Conservation (phyloP, 2,113 vertebrate species). For the Onychostoma macrolepis region DNA sequence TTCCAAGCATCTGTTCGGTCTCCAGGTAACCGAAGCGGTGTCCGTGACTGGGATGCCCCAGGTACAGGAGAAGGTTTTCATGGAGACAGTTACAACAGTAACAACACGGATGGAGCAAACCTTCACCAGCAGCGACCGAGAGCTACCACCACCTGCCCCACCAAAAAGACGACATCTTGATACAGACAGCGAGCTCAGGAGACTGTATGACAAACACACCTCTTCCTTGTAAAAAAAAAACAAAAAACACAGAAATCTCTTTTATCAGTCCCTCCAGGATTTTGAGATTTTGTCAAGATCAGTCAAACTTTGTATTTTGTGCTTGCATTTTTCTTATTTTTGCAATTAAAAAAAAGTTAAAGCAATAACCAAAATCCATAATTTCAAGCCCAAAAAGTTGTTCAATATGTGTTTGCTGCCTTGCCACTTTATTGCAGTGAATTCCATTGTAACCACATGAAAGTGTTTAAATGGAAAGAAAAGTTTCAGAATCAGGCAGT, state of each 20-base stretch:
- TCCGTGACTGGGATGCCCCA: constrained; percentile 80
- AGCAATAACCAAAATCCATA: neutral
- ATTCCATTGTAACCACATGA: neutral
- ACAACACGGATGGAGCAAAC: constrained; percentile 66
- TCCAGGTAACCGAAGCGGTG: constrained; percentile 88
- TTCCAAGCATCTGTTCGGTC: neutral
- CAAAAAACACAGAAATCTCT: neutral
- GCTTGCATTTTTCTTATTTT: neutral
- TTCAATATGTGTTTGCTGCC: no score
- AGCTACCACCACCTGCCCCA: constrained; percentile 82
- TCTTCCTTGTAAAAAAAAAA: neutral
- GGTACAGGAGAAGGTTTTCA: constrained; percentile 72
- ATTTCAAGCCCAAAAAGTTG: no score
- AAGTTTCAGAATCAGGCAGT: neutral
- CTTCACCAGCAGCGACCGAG: constrained; percentile 68
- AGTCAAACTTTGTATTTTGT: neutral
- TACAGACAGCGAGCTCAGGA: constrained; percentile 80
- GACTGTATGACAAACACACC: constrained; percentile 76
- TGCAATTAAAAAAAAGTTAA: neutral
- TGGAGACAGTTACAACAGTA: constrained; percentile 67
- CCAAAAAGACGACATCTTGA: constrained; percentile 88
- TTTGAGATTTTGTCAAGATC: neutral
- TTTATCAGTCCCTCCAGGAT: neutral
- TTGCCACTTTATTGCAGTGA: no score
- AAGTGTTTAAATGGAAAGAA: neutral